phyloP scores from a whole-genome alignment of 2,888 invertebrate species.

The Agriotes lineatus region DNA sequence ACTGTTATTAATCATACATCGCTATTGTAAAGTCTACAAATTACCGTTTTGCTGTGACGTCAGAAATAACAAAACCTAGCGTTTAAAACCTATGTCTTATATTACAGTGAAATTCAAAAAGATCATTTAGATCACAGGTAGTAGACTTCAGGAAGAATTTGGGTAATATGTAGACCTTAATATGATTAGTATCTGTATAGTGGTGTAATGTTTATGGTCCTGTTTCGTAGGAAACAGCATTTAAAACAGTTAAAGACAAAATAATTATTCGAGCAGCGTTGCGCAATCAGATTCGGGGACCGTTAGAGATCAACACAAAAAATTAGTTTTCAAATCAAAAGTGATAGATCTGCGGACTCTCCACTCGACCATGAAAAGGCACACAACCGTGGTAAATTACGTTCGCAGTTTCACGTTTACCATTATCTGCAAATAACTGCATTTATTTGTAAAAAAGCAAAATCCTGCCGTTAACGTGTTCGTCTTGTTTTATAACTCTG shows the following conservation, averaged over 20 bases:
- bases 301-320: not conserved
- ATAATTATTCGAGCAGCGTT: not conserved
- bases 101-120: too few relatives aligned
- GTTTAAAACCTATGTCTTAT: too few relatives aligned
- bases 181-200: too few relatives aligned
- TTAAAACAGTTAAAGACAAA: not conserved
- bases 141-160: too few relatives aligned
- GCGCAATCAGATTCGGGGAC: not conserved
- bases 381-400: constrained; percentile 21
- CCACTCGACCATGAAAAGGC: constrained; percentile 10
- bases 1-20: constrained; percentile 6
- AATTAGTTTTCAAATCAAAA: constrained; percentile 14
- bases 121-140: too few relatives aligned
- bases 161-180: too few relatives aligned
- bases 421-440: constrained; percentile 23
- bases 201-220: too few relatives aligned
- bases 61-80: too few relatives aligned
- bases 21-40: too few relatives aligned
- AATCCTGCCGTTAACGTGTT: not conserved
- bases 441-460: constrained; percentile 10
- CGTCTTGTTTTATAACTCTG: not conserved
- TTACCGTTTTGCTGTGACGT: too few relatives aligned
- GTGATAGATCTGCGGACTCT: constrained; percentile 13
- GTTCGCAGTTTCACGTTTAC: constrained; percentile 4
- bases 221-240: too few relatives aligned